Percentiles rank a stretch among this genome's conserved stretches.
Conservation (phyloP, 2,113 vertebrate species). For the Microcebus griseorufus region DNA sequence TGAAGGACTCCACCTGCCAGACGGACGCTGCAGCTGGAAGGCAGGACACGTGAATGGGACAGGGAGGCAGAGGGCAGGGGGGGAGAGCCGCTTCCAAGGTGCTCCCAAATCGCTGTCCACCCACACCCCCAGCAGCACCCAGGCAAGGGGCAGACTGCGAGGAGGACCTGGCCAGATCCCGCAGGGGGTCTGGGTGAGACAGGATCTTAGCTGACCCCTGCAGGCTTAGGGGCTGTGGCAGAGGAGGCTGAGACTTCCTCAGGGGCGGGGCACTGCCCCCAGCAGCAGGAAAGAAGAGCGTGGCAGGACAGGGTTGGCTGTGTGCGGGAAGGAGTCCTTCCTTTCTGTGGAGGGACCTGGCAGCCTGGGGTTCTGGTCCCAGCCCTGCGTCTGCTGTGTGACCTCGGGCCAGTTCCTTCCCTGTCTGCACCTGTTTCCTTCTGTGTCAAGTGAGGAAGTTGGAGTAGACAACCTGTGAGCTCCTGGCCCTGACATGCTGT, state of each 20-base stretch:
- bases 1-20: neutral
- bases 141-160: neutral
- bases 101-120: neutral
- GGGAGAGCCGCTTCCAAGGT: neutral
- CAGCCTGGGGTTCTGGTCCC: neutral
- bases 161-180: neutral
- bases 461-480: neutral
- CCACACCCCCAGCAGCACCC: neutral
- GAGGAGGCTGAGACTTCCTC: neutral
- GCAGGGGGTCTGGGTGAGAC: neutral
- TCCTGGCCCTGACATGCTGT: neutral
- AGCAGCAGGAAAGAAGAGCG: neutral
- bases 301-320: neutral
- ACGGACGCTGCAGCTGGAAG: neutral
- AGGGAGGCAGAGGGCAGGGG: neutral
- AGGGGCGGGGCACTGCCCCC: neutral
- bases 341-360: neutral
- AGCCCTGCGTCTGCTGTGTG: neutral
- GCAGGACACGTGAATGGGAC: neutral
- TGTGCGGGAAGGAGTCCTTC: neutral
- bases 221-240: neutral
- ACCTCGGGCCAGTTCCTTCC: neutral
- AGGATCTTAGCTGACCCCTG: neutral
- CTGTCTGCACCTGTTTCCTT: neutral
- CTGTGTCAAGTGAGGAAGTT: constrained; percentile 26